Base-by-base conservation (phyloP, 30 jellyfish, hydroid and myxozoan genomes). In the Aurelia aurita region DNA sequence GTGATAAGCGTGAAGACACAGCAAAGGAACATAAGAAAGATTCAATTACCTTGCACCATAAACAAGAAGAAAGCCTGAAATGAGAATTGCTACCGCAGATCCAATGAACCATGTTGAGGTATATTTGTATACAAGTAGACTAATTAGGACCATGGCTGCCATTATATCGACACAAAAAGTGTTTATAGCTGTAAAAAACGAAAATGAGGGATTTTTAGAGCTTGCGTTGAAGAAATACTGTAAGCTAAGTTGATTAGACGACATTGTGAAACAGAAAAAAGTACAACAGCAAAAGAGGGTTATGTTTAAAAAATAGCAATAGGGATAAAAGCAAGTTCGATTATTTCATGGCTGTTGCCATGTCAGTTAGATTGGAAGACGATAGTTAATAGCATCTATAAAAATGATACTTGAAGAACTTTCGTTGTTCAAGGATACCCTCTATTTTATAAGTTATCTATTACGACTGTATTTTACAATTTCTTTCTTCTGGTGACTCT, bases 61-160 rank as follows among this genome's bases (percentile, higher is more conserved):
- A 16, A 72, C 72, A 62, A 88, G 29, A 0, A 88, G 76, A 26
- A 88, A 88, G 6, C 69, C 22, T 45, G 97, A 71, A 20, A 88
- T 78, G 4, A 71, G 72, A 55, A 88, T 71, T 26, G 97, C 90
- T 3, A 79, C 79, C 46, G 65, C 63, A 29, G 90, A 78, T 3
- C 90, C 97, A 54, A 88, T 72, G 69, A 66, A 71, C 97, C 97
- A 88, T 18, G 84, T 64, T n/a, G 84, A 51, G 3, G 97, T 69
- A 60, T 64, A 88, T 31, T 88, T 79, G 70, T 74, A 88, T 5
- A 88, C 86, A 27, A 79, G 55, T 0, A 88, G 83, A 49, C 91
- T 74, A 12, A 88, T 29, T 15, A 88, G 67, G 46, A 88, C 60
- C 92, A 88, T 88, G 31, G 60, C 72, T 19, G 97, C 97, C 97